Evolutionary conservation across 35 echinoderm and acorn worm genomes (phyloP).

Genomic region (Lytechinus variegatus): DNA sequence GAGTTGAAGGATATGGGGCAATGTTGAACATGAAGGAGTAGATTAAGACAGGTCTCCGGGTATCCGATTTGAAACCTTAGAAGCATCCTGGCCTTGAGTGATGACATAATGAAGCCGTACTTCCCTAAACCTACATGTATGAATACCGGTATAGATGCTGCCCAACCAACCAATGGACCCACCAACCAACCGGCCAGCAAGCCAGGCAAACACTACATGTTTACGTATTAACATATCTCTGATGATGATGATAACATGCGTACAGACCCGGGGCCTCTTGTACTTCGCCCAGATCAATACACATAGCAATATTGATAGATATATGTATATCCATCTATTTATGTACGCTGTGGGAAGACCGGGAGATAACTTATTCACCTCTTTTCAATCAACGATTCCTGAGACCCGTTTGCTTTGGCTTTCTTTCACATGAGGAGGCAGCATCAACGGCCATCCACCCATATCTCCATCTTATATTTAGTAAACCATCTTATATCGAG

Average conservation of each 20-base stretch:
- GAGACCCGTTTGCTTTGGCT: background rate
- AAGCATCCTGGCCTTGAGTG: background rate
- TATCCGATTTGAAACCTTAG: background rate
- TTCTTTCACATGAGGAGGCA: background rate
- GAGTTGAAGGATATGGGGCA: background rate
- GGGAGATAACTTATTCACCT: background rate
- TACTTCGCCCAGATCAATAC: background rate
- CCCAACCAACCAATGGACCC: background rate
- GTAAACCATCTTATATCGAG: background rate
- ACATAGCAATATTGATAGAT: conserved; percentile 5
- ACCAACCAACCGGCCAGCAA: background rate
- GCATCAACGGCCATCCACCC: background rate
- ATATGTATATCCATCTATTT: conserved; percentile 7
- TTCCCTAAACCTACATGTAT: background rate
- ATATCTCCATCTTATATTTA: background rate
- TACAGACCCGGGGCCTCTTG: background rate
- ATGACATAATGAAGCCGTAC: background rate
- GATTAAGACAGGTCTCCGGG: background rate
- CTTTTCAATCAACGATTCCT: background rate
- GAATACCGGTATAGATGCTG: background rate
- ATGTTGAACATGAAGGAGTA: background rate
- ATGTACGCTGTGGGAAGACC: background rate
- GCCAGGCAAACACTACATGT: conserved; percentile 15
- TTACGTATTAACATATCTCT: conserved; percentile 38
- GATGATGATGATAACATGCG: conserved; percentile 37